These are phyloP conservation scores for Dynastes hyllus DNA, from an alignment of 2,888 invertebrate genomes.

Conservation along the genomic window DNA sequence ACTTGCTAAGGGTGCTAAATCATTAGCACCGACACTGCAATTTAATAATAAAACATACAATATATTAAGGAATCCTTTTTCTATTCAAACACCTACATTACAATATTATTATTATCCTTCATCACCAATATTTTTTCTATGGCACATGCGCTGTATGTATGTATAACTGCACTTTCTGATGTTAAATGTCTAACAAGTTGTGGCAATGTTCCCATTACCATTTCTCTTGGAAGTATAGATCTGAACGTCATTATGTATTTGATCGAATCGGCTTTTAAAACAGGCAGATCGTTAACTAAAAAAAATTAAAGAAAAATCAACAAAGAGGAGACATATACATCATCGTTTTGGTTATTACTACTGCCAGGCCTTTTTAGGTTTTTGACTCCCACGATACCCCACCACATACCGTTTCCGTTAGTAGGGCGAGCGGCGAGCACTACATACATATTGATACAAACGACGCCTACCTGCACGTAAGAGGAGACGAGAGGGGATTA, in stretches of 20 bases:
- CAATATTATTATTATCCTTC: constrained; percentile 72
- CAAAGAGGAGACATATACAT: too few relatives aligned
- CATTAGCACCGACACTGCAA: constrained; percentile 75
- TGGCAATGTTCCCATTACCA: constrained; percentile 84
- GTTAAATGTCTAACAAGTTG: constrained; percentile 85
- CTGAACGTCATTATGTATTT: constrained; percentile 98
- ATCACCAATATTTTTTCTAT: constrained; percentile 91
- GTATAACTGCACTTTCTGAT: constrained; percentile 89
- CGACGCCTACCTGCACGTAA: too few relatives aligned
- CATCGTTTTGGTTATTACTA: too few relatives aligned
- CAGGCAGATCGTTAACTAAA: constrained; percentile 89
- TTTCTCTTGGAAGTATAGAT: constrained; percentile 87
- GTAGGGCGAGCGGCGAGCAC: too few relatives aligned
- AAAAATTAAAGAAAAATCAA: constrained; percentile 59
- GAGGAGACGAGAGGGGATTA: too few relatives aligned
- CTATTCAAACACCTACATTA: constrained; percentile 71
- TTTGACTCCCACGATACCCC: too few relatives aligned
- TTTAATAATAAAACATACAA: neutral
- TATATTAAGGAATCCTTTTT: neutral
- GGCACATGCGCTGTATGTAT: constrained; percentile 95
- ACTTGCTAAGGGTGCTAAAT: constrained; percentile 80
- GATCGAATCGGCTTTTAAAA: constrained; percentile 96
- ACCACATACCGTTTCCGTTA: too few relatives aligned
- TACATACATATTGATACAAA: too few relatives aligned
- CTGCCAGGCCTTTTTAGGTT: too few relatives aligned